Conservation (phyloP, 1,140 invertebrate species). For the Mizuhopecten yessoensis region DNA sequence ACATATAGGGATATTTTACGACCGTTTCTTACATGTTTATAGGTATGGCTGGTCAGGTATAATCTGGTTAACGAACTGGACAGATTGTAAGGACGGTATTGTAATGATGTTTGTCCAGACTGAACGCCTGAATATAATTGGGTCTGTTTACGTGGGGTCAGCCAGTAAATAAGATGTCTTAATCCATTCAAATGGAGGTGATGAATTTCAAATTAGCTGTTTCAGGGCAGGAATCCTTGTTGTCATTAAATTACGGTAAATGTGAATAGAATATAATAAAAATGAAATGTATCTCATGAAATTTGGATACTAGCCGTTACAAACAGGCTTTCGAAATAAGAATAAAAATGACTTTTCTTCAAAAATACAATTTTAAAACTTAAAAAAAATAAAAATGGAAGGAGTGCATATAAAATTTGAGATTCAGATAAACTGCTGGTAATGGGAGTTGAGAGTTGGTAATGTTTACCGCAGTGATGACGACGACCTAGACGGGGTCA, state of each 20-base stretch:
- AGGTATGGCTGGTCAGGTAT: background rate
- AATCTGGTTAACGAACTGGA: background rate
- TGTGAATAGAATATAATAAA: background rate
- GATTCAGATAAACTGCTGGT: background rate
- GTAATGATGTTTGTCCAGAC: background rate
- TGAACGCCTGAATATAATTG: background rate
- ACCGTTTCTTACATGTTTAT: background rate
- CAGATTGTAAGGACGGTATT: background rate
- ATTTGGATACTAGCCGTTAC: too few species aligned
- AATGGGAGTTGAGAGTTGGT: too few species aligned
- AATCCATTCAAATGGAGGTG: background rate
- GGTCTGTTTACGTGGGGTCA: background rate
- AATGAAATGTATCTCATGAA: too few species aligned
- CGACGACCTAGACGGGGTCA: slow-evolving; percentile 16
- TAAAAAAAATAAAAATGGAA: background rate
- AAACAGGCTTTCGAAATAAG: background rate
- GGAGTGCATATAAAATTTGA: background rate
- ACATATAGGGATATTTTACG: background rate
- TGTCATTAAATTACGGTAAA: background rate
- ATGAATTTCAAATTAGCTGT: slow-evolving; percentile 25
- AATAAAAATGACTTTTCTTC: background rate
- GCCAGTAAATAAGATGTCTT: background rate
- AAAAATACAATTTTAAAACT: background rate
- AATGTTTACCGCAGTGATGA: background rate
- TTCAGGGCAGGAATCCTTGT: background rate